A percentile compares a stretch with the other conserved stretches of the same genome.
These are phyloP conservation scores for Trachelus troglodyta DNA, from an alignment of 2,888 invertebrate genomes.

Conservation along the genomic window DNA sequence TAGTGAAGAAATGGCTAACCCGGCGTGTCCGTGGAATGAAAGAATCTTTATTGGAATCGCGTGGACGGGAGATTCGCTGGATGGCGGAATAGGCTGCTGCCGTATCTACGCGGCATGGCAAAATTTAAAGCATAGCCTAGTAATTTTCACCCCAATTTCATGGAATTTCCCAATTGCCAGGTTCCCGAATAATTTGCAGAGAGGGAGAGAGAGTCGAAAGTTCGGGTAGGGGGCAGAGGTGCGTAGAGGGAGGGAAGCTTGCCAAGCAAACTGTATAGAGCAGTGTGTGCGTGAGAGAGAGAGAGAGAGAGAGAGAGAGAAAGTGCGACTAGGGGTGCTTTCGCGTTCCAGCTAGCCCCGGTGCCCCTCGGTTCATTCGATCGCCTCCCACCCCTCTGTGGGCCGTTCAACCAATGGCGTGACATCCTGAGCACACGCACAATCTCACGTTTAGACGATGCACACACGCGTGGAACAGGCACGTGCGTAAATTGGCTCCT, in stretches of 20 bases:
- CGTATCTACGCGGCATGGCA: constrained; percentile 13
- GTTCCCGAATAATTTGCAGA: constrained; percentile 34
- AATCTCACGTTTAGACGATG: constrained; percentile 16
- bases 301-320: constrained; percentile 8
- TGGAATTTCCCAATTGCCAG: constrained; percentile 41
- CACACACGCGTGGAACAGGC: constrained; percentile 16
- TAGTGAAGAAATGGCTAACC: neutral
- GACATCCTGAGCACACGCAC: constrained; percentile 14
- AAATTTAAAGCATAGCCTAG: constrained; percentile 36
- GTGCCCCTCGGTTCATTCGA: constrained; percentile 22
- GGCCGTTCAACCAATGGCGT: constrained; percentile 20
- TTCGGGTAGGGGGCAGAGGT: neutral
- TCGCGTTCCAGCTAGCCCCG: neutral
- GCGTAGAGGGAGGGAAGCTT: constrained; percentile 10
- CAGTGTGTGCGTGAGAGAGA: neutral
- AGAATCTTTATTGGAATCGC: constrained; percentile 15
- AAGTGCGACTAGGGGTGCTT: neutral
- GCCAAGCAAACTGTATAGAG: neutral
- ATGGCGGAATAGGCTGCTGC: constrained; percentile 15
- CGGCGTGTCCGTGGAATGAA: neutral
- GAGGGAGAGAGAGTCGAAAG: constrained; percentile 1
- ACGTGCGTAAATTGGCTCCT: constrained; percentile 34
- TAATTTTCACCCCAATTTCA: constrained; percentile 45
- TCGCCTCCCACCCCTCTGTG: constrained; percentile 22
- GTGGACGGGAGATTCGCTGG: constrained; percentile 10